Percentiles rank a stretch among this genome's conserved stretches.
Conservation (phyloP, 1,140 invertebrate genomes). For the Nixonia krombeini region DNA sequence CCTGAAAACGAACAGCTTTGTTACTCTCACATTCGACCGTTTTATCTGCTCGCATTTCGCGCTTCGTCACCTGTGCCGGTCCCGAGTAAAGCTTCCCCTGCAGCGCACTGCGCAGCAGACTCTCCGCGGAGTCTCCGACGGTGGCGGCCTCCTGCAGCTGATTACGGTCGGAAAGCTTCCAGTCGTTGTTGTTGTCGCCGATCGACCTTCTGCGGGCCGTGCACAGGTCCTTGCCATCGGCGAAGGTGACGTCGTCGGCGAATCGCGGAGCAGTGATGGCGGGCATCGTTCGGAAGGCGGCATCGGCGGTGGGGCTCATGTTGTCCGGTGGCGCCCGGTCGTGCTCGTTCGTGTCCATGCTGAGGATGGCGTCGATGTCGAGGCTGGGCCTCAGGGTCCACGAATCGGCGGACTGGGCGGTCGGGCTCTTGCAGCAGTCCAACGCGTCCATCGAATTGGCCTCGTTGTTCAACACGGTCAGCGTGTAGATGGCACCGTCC, state of each 20-base stretch:
- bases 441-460: slow-evolving; percentile 72
- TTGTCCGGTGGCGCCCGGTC: slow-evolving; percentile 16
- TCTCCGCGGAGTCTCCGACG: slow-evolving; percentile 75
- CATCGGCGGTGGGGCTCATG: slow-evolving; percentile 27
- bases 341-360: slow-evolving; percentile 60
- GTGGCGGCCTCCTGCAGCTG: slow-evolving; percentile 70
- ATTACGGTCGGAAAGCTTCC: slow-evolving; percentile 82
- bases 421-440: slow-evolving; percentile 67
- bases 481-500: slow-evolving; percentile 74
- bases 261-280: slow-evolving; percentile 46
- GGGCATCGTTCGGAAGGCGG: slow-evolving; percentile 50
- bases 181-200: slow-evolving; percentile 84
- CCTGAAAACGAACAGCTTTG: neutral
- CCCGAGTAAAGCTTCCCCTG: slow-evolving; percentile 76
- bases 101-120: slow-evolving; percentile 83
- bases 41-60: too few species aligned
- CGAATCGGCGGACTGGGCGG: slow-evolving; percentile 56
- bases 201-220: slow-evolving; percentile 70
- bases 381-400: slow-evolving; percentile 65
- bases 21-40: too few species aligned
- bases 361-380: slow-evolving; percentile 70
- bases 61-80: slow-evolving; percentile 43
- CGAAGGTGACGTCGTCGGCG: slow-evolving; percentile 75
- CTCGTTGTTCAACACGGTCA: slow-evolving; percentile 73
- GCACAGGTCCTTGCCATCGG: slow-evolving; percentile 76